Base-by-base conservation (phyloP, 2,888 invertebrate genomes). In the Campoplex capitator region DNA sequence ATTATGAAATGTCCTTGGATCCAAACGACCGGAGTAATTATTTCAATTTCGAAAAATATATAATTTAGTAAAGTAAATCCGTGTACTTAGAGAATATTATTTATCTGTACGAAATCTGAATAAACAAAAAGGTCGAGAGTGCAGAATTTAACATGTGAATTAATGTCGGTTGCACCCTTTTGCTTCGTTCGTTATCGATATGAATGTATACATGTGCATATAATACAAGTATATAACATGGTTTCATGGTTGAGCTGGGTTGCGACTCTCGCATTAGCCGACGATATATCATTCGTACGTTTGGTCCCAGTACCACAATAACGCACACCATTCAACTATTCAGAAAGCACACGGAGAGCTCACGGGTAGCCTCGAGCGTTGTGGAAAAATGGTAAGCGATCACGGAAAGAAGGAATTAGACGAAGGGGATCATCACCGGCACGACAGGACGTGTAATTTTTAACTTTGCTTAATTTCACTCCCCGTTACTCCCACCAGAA, bases 341-440 rank as follows among this genome's bases (percentile, higher is more conserved):
- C 86, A 86, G 73, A 75, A 65, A 74, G 68, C 83, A 79, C 83
- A 23, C 23, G 23, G 23, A 76, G 65, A 80, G 76, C 76, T 48
- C 48, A 32, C 65, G 71, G 13, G 79, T 16, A 32, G 77, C 68
- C 80, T 77, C 75, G 58, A 45, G 67, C 86, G 80, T 87, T 80
- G 86, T 89, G 90, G 78, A 92, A 91, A 91, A 91, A 91, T 91
- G 89, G 91, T 89, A 87, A 90, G 88, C 88, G 89, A 88, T 87
- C 91, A 91, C 89, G 90, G 88, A 88, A 91, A 90, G 89, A 86
- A 88, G 89, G 89, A 90, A 91, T 91, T 91, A 91, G 90, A 83
- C 87, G 84, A 88, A 88, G 88, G 86, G 89, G 84, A 90, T 88
- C 89, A 89, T 89, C 89, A 88, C 81, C 87, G 28, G 85, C 84